Evolutionary conservation across 1,140 invertebrate genomes (phyloP), one percentile per base, ranked within the genome.

Genomic region (Tenebrio molitor): DNA sequence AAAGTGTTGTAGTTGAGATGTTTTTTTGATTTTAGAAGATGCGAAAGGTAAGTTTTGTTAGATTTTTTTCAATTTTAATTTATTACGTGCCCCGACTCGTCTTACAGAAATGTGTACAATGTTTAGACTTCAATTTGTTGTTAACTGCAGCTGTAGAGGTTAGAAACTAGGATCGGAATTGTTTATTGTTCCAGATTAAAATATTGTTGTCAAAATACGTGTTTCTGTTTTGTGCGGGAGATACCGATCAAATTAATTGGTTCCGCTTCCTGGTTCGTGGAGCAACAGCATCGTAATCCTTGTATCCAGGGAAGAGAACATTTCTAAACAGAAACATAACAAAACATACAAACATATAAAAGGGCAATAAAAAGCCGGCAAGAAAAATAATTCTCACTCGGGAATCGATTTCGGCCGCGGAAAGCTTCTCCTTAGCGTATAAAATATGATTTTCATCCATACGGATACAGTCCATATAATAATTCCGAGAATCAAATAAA

Each of bases 401-500:
- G 41, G 62, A 75, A 80, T 80, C 77, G 77, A 80, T 79, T 74
- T 64, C 39, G 64, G 69, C 53, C 65, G 62, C 63, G 67, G 34
- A 75, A 76, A 74, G 75, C 69, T 75, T 74, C 73, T 76, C 70
- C 71, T 67, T 58, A 62, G 67, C 58, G 69, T 77, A 81, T 81
- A 80, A 83, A 83, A 82, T 82, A 83, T 81, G 82, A 83, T 83
- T 82, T 82, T 80, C 79, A 82, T 81, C 82, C 82, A 83, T 83
- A 83, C 82, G 82, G 82, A 83, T 83, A 83, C 82, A 83, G 82
- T 83, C 82, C 82, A 82, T 83, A 82, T 82, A 83, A 83, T 83
- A 83, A 83, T 83, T 83, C 77, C 80, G 80, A 73, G 82, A 83
- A 83, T 83, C 82, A 81, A 82, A 83, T 83, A 83, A 83, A 83